Percentiles rank a stretch among this genome's conserved stretches.
Evolutionary conservation across 2,888 invertebrate species (phyloP).

Genomic region (Icerya purchasi): DNA sequence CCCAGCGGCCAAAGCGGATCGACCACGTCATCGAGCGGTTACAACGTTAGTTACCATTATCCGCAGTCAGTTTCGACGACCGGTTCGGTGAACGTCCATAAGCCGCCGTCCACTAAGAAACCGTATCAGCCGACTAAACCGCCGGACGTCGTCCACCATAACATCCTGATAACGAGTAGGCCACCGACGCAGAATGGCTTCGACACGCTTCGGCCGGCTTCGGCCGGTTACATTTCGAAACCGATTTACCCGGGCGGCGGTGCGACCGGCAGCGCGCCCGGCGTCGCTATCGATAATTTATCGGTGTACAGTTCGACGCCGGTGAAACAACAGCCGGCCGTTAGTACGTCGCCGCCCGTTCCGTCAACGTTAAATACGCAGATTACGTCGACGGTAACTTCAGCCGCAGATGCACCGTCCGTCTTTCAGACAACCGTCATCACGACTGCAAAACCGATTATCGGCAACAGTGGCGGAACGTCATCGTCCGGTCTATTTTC

Average conservation of each 20-base stretch:
- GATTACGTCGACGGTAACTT: neutral
- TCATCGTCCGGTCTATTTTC: conserved; percentile 1
- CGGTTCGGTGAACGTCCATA: neutral
- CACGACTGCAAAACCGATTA: conserved; percentile 15
- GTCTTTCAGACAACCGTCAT: conserved; percentile 11
- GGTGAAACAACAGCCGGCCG: too few species aligned
- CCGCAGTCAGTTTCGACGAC: neutral
- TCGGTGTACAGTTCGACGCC: neutral
- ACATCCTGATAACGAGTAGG: neutral
- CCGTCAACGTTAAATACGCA: neutral
- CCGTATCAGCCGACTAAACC: neutral
- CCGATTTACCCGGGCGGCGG: conserved; percentile 6
- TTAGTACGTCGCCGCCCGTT: neutral
- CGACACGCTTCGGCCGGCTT: conserved; percentile 2
- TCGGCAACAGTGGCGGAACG: conserved; percentile 3
- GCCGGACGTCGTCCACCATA: neutral
- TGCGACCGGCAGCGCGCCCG: neutral
- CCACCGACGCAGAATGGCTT: neutral
- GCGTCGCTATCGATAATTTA: neutral
- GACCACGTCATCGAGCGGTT: conserved; percentile 7
- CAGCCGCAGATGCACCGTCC: neutral
- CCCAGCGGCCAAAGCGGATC: conserved; percentile 11
- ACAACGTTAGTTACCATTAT: conserved; percentile 13
- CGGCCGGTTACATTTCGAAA: conserved; percentile 15
- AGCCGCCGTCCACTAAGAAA: conserved; percentile 3